These are phyloP conservation scores for Archaeoteleia sp. DNA, from an alignment of 2,888 invertebrate species.

Conservation along the genomic window DNA sequence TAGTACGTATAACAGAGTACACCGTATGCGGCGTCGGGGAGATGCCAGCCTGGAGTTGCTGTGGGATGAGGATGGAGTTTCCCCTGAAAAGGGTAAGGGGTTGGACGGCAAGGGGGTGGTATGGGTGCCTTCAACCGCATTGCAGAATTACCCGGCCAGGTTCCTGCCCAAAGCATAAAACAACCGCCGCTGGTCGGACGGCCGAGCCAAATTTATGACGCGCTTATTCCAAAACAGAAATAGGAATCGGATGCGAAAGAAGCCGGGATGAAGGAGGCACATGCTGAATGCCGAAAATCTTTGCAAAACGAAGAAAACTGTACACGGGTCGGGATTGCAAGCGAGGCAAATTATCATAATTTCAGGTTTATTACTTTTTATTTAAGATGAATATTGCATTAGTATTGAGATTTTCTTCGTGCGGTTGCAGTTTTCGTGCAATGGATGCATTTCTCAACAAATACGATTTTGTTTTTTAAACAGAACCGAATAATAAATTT, in stretches of 20 bases:
- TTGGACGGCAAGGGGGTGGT: conserved; percentile 48
- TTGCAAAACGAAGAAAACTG: neutral
- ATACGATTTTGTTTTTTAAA: too few species aligned
- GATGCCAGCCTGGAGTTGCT: conserved; percentile 40
- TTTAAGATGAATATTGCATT: too few species aligned
- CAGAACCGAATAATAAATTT: too few species aligned
- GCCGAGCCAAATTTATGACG: conserved; percentile 68
- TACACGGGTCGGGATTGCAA: neutral
- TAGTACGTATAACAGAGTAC: conserved; percentile 11
- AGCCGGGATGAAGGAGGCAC: conserved; percentile 30
- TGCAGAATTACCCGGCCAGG: conserved; percentile 72
- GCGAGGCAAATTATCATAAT: neutral
- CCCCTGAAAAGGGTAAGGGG: conserved; percentile 26
- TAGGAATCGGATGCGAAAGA: conserved; percentile 54
- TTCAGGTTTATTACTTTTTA: too few species aligned
- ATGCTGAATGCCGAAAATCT: conserved; percentile 8
- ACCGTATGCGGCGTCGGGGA: conserved; percentile 27
- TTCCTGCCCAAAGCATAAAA: conserved; percentile 70
- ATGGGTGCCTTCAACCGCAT: conserved; percentile 68
- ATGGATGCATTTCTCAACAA: too few species aligned
- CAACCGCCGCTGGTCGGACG: conserved; percentile 62
- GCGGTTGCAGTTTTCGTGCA: too few species aligned
- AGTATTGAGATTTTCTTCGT: too few species aligned
- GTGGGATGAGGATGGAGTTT: conserved; percentile 28
- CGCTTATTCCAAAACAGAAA: conserved; percentile 70